phyloP scores from a whole-genome alignment of 2,797 vertebrate genomes.

The Microctenopoma lineatum region DNA sequence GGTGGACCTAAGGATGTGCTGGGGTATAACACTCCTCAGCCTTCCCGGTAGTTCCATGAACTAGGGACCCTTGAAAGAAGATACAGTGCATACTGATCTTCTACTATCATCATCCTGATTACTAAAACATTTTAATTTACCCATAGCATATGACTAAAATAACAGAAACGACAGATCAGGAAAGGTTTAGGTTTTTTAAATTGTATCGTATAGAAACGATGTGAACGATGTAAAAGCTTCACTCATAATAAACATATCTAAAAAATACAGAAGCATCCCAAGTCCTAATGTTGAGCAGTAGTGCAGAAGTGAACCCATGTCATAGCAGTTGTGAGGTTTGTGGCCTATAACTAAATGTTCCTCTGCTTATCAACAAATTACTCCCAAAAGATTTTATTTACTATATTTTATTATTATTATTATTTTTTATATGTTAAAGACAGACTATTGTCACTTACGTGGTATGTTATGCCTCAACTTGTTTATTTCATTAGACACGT shows the following conservation, averaged over 20 bases:
- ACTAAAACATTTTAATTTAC: too few relatives aligned
- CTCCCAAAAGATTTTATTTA: neutral
- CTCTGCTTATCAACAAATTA: neutral
- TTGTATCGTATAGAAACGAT: neutral
- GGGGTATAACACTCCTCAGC: too few relatives aligned
- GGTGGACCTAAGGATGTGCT: too few relatives aligned
- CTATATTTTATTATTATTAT: too few relatives aligned
- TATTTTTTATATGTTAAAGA: too few relatives aligned
- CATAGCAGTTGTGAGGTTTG: neutral
- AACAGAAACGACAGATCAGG: too few relatives aligned
- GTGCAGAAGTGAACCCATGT: neutral
- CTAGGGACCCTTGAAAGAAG: too few relatives aligned
- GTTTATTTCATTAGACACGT: constrained; percentile 16
- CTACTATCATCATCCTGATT: too few relatives aligned
- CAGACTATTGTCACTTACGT: neutral
- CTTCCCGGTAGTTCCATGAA: too few relatives aligned
- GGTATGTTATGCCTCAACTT: neutral
- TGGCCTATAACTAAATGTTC: neutral
- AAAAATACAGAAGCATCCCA: neutral
- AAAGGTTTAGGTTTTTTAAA: neutral
- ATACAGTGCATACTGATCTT: too few relatives aligned
- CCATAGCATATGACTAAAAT: too few relatives aligned
- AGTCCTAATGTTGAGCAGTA: neutral
- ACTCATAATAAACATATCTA: neutral
- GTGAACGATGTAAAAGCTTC: neutral